Evolutionary conservation across 2,888 invertebrate genomes (phyloP).

Genomic region (Pardosa pseudoannulata): DNA sequence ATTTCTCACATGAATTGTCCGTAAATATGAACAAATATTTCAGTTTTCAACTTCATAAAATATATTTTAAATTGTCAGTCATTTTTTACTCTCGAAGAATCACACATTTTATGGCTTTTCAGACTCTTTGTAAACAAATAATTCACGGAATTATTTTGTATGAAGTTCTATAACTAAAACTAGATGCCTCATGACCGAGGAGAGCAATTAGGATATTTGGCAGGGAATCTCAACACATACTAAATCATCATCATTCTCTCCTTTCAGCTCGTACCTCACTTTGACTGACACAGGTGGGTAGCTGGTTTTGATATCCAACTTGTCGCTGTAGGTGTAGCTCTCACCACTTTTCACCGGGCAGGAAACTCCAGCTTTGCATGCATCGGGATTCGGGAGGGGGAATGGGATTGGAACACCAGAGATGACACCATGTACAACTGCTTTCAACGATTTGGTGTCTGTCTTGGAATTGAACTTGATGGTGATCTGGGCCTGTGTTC

Average conservation of each 20-base stretch:
- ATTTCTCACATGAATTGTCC: no score
- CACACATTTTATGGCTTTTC: no score
- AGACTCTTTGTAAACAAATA: no score
- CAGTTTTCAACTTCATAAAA: no score
- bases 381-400: slow-evolving; percentile 33
- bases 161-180: no score
- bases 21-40: no score
- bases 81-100: no score
- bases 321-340: slow-evolving; percentile 31
- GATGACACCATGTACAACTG: slow-evolving; percentile 55
- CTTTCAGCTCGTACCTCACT: slow-evolving; percentile 44
- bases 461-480: slow-evolving; percentile 34
- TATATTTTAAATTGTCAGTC: no score
- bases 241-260: slow-evolving; percentile 24
- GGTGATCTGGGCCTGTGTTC: slow-evolving; percentile 19
- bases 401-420: slow-evolving; percentile 37
- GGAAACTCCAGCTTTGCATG: slow-evolving; percentile 35
- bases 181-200: no score
- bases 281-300: slow-evolving; percentile 46
- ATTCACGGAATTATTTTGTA: no score
- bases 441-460: slow-evolving; percentile 17
- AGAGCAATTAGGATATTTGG: no score
- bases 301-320: slow-evolving; percentile 19
- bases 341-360: slow-evolving; percentile 38
- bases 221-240: slow-evolving; percentile 47